phyloP scores from a whole-genome alignment of 2,113 vertebrate species.

The Grallaria varia region DNA sequence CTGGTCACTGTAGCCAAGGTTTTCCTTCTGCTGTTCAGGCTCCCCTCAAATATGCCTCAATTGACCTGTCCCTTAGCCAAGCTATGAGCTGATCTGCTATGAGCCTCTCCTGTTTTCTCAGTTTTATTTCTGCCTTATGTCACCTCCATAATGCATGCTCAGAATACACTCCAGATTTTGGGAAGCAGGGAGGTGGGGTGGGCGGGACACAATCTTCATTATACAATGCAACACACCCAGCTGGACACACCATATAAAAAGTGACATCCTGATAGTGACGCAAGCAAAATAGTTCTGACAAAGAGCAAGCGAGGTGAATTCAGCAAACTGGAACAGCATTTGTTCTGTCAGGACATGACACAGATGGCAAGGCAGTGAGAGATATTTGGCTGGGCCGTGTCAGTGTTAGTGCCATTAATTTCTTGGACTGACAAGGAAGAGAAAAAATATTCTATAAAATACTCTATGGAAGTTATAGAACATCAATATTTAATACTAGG shows the following conservation, averaged over 20 bases:
- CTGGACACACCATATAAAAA: neutral
- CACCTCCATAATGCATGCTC: neutral
- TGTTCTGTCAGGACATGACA: neutral
- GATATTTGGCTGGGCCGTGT: slow-evolving; percentile 19
- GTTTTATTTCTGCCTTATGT: neutral
- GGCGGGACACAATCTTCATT: neutral
- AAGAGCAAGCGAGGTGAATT: slow-evolving; percentile 20
- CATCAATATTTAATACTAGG: neutral
- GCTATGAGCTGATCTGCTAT: neutral
- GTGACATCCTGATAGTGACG: neutral
- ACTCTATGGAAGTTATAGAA: neutral
- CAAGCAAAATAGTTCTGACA: neutral
- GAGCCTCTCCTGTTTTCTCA: neutral
- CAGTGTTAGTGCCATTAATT: neutral
- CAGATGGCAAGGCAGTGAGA: slow-evolving; percentile 59
- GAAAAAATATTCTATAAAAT: neutral
- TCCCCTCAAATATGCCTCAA: neutral
- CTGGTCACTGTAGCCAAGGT: neutral
- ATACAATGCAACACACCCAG: neutral
- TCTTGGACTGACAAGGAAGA: neutral
- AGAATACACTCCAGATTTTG: neutral
- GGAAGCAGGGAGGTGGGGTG: neutral
- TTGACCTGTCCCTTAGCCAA: neutral
- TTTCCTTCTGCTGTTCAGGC: neutral
- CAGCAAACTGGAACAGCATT: neutral